Percentiles rank a stretch among this genome's conserved stretches.
Conservation (phyloP, 1,140 invertebrate species). For the Anastrepha ludens region DNA sequence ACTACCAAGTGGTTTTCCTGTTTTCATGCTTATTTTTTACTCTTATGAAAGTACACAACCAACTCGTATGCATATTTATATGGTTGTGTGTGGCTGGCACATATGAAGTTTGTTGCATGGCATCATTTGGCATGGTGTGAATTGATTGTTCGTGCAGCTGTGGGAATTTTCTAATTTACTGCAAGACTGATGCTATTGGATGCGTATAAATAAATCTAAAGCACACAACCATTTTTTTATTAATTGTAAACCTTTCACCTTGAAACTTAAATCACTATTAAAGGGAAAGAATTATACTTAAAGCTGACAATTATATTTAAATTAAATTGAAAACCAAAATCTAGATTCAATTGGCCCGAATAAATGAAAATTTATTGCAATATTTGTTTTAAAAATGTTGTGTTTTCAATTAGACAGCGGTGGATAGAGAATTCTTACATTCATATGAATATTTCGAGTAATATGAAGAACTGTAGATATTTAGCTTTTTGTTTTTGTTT, state of each 20-base stretch:
- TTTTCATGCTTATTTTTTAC: background rate
- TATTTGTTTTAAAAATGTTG: too few species aligned
- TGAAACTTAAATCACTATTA: slow-evolving; percentile 14
- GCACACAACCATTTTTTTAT: background rate
- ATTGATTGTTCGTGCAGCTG: slow-evolving; percentile 29
- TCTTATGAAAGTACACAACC: background rate
- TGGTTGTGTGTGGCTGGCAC: background rate
- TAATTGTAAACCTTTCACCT: slow-evolving; percentile 18
- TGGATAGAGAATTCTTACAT: too few species aligned
- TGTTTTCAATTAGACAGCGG: too few species aligned
- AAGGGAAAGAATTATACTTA: background rate
- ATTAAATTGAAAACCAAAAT: too few species aligned
- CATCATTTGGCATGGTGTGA: background rate
- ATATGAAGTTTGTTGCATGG: background rate
- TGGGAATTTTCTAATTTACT: slow-evolving; percentile 25
- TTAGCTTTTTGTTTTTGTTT: too few species aligned
- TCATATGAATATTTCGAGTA: too few species aligned
- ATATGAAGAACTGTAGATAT: too few species aligned
- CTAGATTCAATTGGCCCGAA: too few species aligned
- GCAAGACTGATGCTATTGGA: background rate
- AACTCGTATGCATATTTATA: background rate
- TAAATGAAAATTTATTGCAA: too few species aligned
- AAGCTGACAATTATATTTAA: background rate
- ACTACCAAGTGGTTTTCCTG: background rate
- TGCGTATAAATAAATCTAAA: background rate